Base-by-base conservation (phyloP, 2,888 invertebrate genomes). In the Nineta flava region DNA sequence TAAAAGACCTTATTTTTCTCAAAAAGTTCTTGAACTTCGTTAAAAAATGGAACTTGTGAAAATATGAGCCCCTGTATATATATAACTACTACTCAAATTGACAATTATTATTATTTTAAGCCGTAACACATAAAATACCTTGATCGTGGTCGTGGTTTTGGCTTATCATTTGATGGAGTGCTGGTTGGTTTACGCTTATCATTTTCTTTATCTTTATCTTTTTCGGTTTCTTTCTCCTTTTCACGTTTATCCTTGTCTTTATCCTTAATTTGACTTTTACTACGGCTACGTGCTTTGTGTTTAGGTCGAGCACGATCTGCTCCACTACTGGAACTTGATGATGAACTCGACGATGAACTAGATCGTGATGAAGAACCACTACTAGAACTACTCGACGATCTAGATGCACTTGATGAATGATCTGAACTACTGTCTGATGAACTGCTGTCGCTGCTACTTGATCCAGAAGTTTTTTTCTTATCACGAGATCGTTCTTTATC, bases 391-490 rank as follows among this genome's bases (percentile, higher is more conserved):
- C 83, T 86, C 0, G 84, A 90, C 9, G 83, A 88, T 48, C 81
- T 78, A 0, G 87, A 87, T 12, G 81, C 83, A 52, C 83, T 79
- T 0, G 91, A 88, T 12, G 87, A 49, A 45, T 49, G 49, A 4
- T 49, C 49, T 9, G 49, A 86, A 60, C 85, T 86, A 62, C 85
- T 86, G 51, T 81, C 85, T 9, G 87, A 87, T 16, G 87, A 85
- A 66, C 84, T 86, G 59, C 82, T 83, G 50, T 84, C 85, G 62
- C 86, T 86, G 60, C 85, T 85, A 53, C 86, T 85, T 1, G 85
- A 83, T 38, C 82, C 85, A 17, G 84, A 84, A 51, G 76, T 78
- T 52, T 75, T 76, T 55, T 79, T 77, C 62, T 81, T 82, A 62
- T 83, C 83, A 58, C 73, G 75, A 15, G 75, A 75, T 44, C 69